Evolutionary conservation across 2,113 vertebrate species (phyloP), one percentile per base, ranked within the genome.

Genomic region (Saccopteryx leptura): DNA sequence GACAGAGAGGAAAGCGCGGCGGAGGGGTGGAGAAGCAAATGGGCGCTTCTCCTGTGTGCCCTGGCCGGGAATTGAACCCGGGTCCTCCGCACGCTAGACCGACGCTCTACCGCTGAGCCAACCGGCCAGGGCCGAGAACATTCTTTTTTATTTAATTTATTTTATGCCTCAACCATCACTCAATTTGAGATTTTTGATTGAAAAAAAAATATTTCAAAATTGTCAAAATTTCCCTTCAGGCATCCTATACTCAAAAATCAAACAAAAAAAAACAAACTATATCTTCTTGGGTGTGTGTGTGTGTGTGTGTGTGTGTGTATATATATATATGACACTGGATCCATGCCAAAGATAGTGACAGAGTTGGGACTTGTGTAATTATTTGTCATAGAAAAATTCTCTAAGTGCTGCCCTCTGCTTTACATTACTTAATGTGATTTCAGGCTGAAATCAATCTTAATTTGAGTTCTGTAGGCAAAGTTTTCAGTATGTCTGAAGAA

Each of bases 141-240:
- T n/a, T n/a, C 21, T 15, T 75, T 69, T 48, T 15, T 1, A 50
- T 87, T 93, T 68, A 54, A 33, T 58, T 85, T 19, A 61, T 84
- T 66, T 65, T 88, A 65, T 74, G 75, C 1, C 1, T 72, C 2
- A 61, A 72, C 24, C 5, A 76, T 65, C 74, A 24, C 9, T 76
- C 10, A 10, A 76, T n/a, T 52, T 61, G 24, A 48, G n/a, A 68
- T 28, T 91, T 94, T 68, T 65, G n/a, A 5, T 78, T 71, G 50
- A 80, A 95, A 74, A 23, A 4, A 85, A 65, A 79, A 74, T 33
- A 63, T 14, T 87, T 15, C 21, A 72, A 89, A 76, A 46, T 74
- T 72, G 60, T 1, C 2, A 63, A 19, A 21, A 1, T 61, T 1
- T 0, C 4, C 2, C 48, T 76, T 84, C n/a, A 71, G 2, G 5